phyloP scores from a whole-genome alignment of 2,888 invertebrate species.

The Drosophila merina region DNA sequence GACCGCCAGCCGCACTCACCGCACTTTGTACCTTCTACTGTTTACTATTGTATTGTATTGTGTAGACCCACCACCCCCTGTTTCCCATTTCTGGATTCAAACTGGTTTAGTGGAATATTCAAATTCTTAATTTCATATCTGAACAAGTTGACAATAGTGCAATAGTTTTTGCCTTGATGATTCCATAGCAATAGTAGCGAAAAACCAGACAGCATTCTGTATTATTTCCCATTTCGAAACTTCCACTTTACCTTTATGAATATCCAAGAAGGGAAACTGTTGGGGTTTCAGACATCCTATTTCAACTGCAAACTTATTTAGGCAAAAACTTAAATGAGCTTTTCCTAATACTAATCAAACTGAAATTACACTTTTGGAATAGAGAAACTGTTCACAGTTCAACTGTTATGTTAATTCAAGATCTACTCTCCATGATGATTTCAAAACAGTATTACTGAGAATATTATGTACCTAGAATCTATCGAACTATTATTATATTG shows the following conservation, averaged over 20 bases:
- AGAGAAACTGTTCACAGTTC: background rate
- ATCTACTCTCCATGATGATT: slow-evolving; percentile 13
- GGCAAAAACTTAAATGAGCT: slow-evolving; percentile 5
- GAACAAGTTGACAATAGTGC: background rate
- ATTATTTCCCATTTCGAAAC: background rate
- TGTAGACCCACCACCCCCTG: slow-evolving; percentile 2
- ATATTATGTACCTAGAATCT: slow-evolving; percentile 32
- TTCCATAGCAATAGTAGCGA: background rate
- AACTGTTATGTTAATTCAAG: background rate
- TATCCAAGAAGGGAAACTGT: background rate
- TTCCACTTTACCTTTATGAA: background rate
- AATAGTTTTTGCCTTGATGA: background rate
- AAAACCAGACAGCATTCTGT: background rate
- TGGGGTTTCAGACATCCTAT: background rate
- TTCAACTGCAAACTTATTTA: slow-evolving; percentile 1
- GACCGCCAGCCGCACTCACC: slow-evolving; percentile 71
- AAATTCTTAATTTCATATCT: background rate
- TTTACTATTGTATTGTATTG: slow-evolving; percentile 74
- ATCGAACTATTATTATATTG: slow-evolving; percentile 21
- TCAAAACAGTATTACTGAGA: slow-evolving; percentile 37
- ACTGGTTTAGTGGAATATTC: background rate
- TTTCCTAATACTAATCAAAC: background rate
- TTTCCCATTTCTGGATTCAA: slow-evolving; percentile 3
- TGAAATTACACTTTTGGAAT: background rate
- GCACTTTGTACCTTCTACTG: slow-evolving; percentile 77